phyloP scores from a whole-genome alignment of 2,888 invertebrate genomes.

The Cheilosia variabilis region DNA sequence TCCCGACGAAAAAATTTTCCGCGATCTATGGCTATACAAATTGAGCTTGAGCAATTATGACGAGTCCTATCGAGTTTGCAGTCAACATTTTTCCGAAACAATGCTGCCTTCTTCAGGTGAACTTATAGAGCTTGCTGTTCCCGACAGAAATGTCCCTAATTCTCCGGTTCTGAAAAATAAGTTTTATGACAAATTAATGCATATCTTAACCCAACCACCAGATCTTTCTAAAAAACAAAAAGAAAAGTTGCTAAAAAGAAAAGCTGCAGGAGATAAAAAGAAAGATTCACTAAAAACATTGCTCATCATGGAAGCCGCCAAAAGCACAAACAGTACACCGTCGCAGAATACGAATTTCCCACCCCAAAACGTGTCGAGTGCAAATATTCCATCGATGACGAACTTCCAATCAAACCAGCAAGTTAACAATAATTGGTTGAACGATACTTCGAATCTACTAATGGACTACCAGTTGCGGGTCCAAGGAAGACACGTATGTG shows the following conservation, averaged over 20 bases:
- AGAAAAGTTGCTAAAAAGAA: not conserved
- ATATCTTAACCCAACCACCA: not conserved
- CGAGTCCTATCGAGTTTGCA: not conserved
- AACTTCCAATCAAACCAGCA: not conserved
- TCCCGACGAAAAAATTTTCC: not conserved
- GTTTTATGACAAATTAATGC: not conserved
- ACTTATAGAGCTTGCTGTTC: conserved; percentile 4
- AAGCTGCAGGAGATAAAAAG: not conserved
- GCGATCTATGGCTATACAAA: conserved; percentile 9
- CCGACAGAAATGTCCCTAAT: conserved; percentile 2
- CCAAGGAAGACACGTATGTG: not conserved
- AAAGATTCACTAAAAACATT: not conserved
- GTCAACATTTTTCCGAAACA: not conserved
- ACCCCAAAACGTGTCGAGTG: too few species aligned
- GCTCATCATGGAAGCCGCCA: too few species aligned
- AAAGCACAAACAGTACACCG: too few species aligned
- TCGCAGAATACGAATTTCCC: too few species aligned
- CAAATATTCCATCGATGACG: too few species aligned
- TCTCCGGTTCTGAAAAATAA: not conserved
- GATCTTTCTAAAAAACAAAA: not conserved
- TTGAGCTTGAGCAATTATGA: not conserved
- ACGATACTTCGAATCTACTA: not conserved
- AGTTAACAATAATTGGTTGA: not conserved
- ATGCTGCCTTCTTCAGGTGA: not conserved
- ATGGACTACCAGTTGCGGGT: conserved; percentile 14